These are phyloP conservation scores for Chloroceryle inda DNA, from an alignment of 2,797 vertebrate species.

Conservation along the genomic window DNA sequence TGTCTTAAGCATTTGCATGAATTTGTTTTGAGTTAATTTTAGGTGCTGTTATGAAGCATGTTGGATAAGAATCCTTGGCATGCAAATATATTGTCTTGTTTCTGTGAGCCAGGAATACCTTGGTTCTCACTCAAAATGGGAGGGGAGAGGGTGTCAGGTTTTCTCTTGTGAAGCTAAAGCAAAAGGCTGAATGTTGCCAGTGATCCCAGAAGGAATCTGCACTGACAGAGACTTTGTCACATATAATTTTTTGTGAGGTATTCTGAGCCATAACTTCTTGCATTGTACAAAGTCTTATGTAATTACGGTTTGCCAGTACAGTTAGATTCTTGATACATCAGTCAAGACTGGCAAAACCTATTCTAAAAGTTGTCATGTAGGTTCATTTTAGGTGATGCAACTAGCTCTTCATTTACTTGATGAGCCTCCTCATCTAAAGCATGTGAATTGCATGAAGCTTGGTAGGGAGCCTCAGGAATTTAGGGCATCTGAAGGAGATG, in stretches of 20 bases:
- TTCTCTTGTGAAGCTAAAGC: background rate
- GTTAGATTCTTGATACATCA: background rate
- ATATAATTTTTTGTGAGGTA: background rate
- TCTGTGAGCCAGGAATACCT: background rate
- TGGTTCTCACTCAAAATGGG: background rate
- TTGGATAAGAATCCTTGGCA: background rate
- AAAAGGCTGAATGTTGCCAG: background rate
- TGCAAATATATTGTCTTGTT: background rate
- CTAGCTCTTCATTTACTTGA: background rate
- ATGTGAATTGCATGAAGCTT: accelerated
- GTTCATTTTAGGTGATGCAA: background rate
- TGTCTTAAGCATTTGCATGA: background rate
- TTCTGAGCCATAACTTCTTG: background rate
- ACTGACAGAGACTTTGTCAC: background rate
- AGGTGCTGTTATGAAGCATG: background rate
- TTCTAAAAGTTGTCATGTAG: background rate
- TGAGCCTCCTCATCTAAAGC: background rate
- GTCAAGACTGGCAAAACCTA: background rate
- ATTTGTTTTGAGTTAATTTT: background rate
- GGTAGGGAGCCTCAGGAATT: background rate
- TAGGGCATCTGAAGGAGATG: background rate
- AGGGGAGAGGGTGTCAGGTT: background rate
- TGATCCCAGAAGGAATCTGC: background rate
- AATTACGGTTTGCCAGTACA: background rate
- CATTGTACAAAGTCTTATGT: background rate